phyloP scores from a whole-genome alignment of 2,797 vertebrate species.

The Enteromius fasciolatus region DNA sequence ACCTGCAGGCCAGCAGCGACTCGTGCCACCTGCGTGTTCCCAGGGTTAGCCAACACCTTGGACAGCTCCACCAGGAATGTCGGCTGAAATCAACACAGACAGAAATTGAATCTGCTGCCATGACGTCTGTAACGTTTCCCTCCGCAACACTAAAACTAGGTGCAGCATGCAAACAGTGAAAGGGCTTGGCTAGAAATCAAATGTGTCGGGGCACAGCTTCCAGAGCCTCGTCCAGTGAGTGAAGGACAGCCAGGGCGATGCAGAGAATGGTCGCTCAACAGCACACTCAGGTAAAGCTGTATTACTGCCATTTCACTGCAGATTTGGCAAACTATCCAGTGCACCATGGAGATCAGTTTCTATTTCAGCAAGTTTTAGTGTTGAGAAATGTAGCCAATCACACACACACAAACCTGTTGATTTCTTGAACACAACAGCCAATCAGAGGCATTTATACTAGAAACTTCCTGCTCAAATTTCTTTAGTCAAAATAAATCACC shows the following conservation, averaged over 20 bases:
- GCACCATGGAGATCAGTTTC: too few species aligned
- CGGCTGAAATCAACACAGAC: conserved; percentile 75
- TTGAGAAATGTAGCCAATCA: too few species aligned
- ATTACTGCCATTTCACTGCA: too few species aligned
- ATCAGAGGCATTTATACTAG: too few species aligned
- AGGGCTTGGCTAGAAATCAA: neutral
- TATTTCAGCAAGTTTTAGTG: too few species aligned
- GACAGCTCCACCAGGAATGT: conserved; percentile 97
- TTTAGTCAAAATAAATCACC: too few species aligned
- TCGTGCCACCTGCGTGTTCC: conserved; percentile 96
- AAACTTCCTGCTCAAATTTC: too few species aligned
- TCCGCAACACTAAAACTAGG: too few species aligned
- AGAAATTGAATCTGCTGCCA: neutral
- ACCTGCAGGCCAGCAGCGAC: conserved; percentile 97
- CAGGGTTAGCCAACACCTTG: conserved; percentile 94
- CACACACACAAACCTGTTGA: too few species aligned
- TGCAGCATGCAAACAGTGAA: neutral
- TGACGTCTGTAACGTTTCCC: neutral
- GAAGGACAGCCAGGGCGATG: neutral
- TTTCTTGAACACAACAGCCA: too few species aligned
- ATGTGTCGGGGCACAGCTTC: neutral
- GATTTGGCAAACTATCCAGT: too few species aligned
- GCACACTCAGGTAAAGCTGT: too few species aligned
- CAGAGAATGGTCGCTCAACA: neutral
- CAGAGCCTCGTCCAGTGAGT: neutral